phyloP scores from a whole-genome alignment of 2,888 invertebrate species.

The Drosophila hamatofila region DNA sequence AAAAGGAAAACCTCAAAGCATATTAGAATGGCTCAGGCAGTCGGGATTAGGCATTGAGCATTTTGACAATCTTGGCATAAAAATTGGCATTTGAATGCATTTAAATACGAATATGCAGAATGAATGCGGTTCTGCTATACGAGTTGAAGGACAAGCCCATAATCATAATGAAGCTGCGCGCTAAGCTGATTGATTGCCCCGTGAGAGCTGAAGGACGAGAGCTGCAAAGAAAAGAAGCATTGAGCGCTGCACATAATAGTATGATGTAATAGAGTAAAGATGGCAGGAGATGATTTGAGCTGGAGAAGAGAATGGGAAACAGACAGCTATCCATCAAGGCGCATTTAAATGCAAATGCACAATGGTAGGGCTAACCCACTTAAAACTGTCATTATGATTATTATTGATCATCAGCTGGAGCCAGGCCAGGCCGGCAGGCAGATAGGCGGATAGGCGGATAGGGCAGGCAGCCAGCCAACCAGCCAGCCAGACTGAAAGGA shows the following conservation, averaged over 20 bases:
- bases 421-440: conserved; percentile 1
- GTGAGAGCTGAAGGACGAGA: conserved; percentile 40
- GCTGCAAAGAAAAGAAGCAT: conserved; percentile 34
- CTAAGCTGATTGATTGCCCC: conserved; percentile 75
- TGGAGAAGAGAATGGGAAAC: conserved; percentile 25
- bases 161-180: conserved; percentile 74
- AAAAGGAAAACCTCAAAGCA: conserved; percentile 64
- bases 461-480: not conserved
- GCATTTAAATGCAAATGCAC: conserved; percentile 65
- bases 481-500: not conserved
- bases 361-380: conserved; percentile 69
- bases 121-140: conserved; percentile 33
- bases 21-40: conserved; percentile 46
- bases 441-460: not conserved
- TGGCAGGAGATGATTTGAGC: conserved; percentile 11
- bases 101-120: conserved; percentile 64
- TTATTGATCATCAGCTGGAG: conserved; percentile 70
- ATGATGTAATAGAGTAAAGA: conserved; percentile 63
- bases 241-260: conserved; percentile 38
- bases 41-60: conserved; percentile 61
- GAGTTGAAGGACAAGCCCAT: conserved; percentile 55
- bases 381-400: conserved; percentile 79
- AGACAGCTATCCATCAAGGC: conserved; percentile 73
- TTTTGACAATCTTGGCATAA: conserved; percentile 64
- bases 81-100: conserved; percentile 78